These are phyloP conservation scores for Brachionus calyciflorus DNA, from an alignment of 1,140 invertebrate genomes.

Conservation along the genomic window DNA sequence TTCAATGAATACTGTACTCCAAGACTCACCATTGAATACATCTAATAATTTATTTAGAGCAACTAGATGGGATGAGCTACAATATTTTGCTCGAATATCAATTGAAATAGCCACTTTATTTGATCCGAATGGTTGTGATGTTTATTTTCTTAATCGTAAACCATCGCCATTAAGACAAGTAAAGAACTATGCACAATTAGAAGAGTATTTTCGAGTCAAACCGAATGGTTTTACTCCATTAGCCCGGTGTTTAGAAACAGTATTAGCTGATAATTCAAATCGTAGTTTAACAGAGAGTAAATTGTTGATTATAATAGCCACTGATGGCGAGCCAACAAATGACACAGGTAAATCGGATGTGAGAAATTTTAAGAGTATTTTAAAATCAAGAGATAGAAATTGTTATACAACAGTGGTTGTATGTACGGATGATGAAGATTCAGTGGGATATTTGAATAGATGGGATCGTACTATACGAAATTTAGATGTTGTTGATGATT, in stretches of 20 bases:
- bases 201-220: not conserved
- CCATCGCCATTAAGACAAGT: not conserved
- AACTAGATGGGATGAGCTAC: slow-evolving; percentile 38
- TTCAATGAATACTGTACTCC: slow-evolving; percentile 34
- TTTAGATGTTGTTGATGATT: slow-evolving; percentile 46
- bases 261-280: slow-evolving; percentile 24
- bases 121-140: slow-evolving; percentile 23
- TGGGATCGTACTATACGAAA: slow-evolving; percentile 23
- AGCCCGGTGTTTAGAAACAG: not conserved
- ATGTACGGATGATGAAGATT: slow-evolving; percentile 41
- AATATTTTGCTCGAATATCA: slow-evolving; percentile 26
- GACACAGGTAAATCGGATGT: slow-evolving; percentile 11
- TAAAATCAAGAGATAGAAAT: not conserved
- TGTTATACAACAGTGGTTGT: slow-evolving; percentile 18
- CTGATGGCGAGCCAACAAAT: slow-evolving; percentile 43
- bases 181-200: not conserved
- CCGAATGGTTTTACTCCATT: slow-evolving; percentile 26
- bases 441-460: slow-evolving; percentile 30
- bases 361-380: slow-evolving; percentile 1
- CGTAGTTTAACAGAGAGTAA: slow-evolving; percentile 4
- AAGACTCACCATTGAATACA: slow-evolving; percentile 39
- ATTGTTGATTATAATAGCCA: slow-evolving; percentile 39
- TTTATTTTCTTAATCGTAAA: slow-evolving; percentile 26
- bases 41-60: slow-evolving; percentile 2
- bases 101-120: slow-evolving; percentile 44